Base-by-base conservation (phyloP, 2,888 invertebrate species). In the Drosophila greeni region DNA sequence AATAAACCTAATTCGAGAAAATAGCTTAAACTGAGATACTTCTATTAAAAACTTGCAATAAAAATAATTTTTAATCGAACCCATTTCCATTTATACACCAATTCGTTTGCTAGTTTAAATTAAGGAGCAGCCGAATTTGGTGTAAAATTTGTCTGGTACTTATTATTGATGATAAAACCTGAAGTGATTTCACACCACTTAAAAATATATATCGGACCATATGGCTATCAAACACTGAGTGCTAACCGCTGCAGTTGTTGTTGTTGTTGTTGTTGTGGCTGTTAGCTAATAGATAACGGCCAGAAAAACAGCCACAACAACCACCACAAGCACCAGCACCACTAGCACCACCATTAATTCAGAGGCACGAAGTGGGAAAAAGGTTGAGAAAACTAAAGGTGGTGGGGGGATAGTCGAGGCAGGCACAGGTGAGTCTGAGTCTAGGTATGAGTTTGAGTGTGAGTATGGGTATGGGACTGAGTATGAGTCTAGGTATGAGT, bases 301-400 rank as follows among this genome's bases (percentile, higher is more conserved):
- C 48, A n/a, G 43, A 52, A 54, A 36, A 31, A 53, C 52, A 49
- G 29, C 33, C 45, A 26, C 29, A 69, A 43, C 60, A 57, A 51
- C 42, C 52, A 55, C 26, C 72, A 59, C 52, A 26, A 37, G 16
- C 36, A 36, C 24, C 24, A 8, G 8, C 70, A 71, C 55, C 72
- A n/a, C n/a, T n/a, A 49, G 18, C 39, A 39, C 6, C 39, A 40
- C 40, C 40, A 40, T 42, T 55, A 43, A 64, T 36, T 66, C 45
- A 39, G 55, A 45, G 70, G 65, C 53, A 40, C 51, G 33, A 40
- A 69, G 23, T 26, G 52, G 37, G 65, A 73, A 70, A 54, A 54
- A 56, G 37, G 39, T 37, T 26, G 61, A 37, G 39, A 40, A 45
- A 45, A 45, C 45, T 20, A 29, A 18, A 29, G 18, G 45, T 45